phyloP scores from a whole-genome alignment of 1,140 invertebrate species.

The Aphis gossypii region DNA sequence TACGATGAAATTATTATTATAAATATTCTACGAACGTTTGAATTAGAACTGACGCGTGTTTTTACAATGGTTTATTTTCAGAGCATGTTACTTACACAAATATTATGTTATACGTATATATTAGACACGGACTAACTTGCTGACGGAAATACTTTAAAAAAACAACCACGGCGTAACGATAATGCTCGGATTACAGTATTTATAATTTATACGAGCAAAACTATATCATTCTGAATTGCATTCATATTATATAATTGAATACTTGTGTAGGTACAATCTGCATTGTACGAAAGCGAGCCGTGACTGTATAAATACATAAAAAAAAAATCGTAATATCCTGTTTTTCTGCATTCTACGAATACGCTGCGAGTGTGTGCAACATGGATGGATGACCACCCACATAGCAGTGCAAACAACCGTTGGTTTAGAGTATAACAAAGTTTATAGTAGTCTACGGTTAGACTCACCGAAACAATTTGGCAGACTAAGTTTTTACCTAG shows the following conservation, averaged over 20 bases:
- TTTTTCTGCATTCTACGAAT: neutral
- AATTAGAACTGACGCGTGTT: neutral
- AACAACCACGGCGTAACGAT: neutral
- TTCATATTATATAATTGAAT: neutral
- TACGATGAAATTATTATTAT: neutral
- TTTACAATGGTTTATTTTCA: neutral
- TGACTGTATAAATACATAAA: neutral
- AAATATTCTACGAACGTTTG: neutral
- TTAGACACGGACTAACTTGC: neutral
- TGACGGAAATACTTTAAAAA: neutral
- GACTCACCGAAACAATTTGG: neutral
- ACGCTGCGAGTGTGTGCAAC: neutral
- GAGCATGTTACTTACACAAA: neutral
- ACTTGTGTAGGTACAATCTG: neutral
- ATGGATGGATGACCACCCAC: neutral
- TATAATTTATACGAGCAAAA: neutral
- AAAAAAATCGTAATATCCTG: neutral
- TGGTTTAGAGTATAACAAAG: neutral
- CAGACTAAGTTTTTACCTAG: neutral
- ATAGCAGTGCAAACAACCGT: neutral
- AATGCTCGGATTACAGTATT: neutral
- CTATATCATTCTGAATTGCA: neutral
- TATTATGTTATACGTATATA: neutral
- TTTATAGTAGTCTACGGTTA: neutral
- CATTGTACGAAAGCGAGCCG: neutral